Evolutionary conservation across 2,888 invertebrate species (phyloP).

Genomic region (Marronus borbonicus): DNA sequence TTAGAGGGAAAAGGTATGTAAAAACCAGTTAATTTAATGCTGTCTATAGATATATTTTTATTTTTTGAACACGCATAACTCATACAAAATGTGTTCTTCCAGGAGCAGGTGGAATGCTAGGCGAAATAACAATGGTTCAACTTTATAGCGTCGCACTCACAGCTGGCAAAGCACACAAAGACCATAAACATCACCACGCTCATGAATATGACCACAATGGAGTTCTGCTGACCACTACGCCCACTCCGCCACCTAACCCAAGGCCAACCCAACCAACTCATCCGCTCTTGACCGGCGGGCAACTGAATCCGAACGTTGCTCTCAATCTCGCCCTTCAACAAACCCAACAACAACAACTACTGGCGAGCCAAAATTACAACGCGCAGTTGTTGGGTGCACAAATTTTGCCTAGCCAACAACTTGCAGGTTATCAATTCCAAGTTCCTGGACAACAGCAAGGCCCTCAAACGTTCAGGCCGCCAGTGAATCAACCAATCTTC

Average conservation of each 20-base stretch:
- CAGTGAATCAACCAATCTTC: slow-evolving; percentile 45
- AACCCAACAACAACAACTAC: slow-evolving; percentile 67
- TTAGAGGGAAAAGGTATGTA: slow-evolving; percentile 72
- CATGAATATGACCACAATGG: slow-evolving; percentile 86
- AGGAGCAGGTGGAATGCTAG: slow-evolving; percentile 79
- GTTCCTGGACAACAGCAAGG: slow-evolving; percentile 43
- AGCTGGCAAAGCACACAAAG: slow-evolving; percentile 89
- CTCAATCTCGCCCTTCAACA: slow-evolving; percentile 71
- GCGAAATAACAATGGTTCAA: slow-evolving; percentile 86
- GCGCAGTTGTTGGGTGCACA: slow-evolving; percentile 79
- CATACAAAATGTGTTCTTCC: slow-evolving; percentile 34
- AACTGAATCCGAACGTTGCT: slow-evolving; percentile 75
- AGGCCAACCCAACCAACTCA: slow-evolving; percentile 72
- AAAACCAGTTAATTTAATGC: neutral
- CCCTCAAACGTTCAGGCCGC: slow-evolving; percentile 53
- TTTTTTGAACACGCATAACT: neutral
- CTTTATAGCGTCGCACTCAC: slow-evolving; percentile 86
- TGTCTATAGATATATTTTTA: neutral
- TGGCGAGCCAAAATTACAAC: slow-evolving; percentile 73
- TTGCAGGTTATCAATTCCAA: slow-evolving; percentile 50
- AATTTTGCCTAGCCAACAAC: slow-evolving; percentile 67
- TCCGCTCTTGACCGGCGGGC: slow-evolving; percentile 76
- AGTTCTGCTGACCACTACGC: slow-evolving; percentile 74
- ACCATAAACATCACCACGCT: slow-evolving; percentile 90
- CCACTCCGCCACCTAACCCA: slow-evolving; percentile 74